Conservation (phyloP, 2,888 invertebrate species). For the Nymphalis urticae region DNA sequence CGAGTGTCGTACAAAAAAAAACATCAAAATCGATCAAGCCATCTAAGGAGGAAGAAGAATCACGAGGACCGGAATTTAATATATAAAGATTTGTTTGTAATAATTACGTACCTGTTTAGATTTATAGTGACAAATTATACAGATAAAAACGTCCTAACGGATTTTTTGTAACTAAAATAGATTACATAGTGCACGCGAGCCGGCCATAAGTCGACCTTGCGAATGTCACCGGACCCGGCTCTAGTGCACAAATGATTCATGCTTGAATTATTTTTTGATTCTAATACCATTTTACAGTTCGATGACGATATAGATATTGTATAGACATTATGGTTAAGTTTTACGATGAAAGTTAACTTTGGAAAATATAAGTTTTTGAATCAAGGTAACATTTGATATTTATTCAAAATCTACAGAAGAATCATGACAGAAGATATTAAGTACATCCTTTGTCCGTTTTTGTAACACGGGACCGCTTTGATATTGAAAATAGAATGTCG, state of each 20-base stretch:
- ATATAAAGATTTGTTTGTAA: too few relatives aligned
- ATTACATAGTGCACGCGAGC: constrained; percentile 30
- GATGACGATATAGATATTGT: constrained; percentile 3
- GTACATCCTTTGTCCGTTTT: neutral
- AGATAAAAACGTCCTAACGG: constrained; percentile 9
- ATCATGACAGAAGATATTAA: neutral
- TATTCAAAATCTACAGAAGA: too few relatives aligned
- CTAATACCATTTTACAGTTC: constrained; percentile 17
- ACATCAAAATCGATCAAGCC: too few relatives aligned
- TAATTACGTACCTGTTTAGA: neutral
- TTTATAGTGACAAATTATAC: constrained; percentile 7
- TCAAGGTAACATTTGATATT: too few relatives aligned
- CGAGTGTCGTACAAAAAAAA: too few relatives aligned
- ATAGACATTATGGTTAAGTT: neutral
- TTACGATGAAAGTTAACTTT: too few relatives aligned
- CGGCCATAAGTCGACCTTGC: constrained; percentile 59
- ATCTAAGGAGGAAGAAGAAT: too few relatives aligned
- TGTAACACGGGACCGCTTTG: neutral
- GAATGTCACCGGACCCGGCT: constrained; percentile 61
- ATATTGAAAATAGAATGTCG: constrained; percentile 24
- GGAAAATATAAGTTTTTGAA: too few relatives aligned
- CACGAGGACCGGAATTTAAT: too few relatives aligned
- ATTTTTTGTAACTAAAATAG: constrained; percentile 20
- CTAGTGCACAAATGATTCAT: constrained; percentile 54
- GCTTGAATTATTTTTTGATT: constrained; percentile 42